A percentile compares a stretch with the other conserved stretches of the same genome.
phyloP scores from a whole-genome alignment of 2,797 vertebrate genomes.

The Helostoma temminkii region DNA sequence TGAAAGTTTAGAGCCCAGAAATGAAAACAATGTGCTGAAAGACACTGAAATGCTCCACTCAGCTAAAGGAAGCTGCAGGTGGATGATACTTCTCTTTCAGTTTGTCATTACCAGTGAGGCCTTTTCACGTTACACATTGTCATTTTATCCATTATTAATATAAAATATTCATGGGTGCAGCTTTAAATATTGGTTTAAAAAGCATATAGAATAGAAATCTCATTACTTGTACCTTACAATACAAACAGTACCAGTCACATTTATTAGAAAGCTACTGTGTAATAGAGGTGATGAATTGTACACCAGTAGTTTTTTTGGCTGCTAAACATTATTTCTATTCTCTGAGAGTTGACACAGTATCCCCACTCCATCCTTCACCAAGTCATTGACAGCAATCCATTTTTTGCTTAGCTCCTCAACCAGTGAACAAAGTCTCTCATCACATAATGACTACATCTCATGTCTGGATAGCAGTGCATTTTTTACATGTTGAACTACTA shows the following conservation, averaged over 20 bases:
- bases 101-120: neutral
- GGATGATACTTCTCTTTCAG: too few species aligned
- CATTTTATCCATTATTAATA: neutral
- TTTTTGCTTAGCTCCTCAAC: neutral
- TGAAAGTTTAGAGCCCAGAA: too few species aligned
- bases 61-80: too few species aligned
- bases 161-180: neutral
- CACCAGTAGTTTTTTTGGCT: too few species aligned
- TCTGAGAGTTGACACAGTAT: neutral
- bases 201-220: too few species aligned
- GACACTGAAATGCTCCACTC: too few species aligned
- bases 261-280: too few species aligned
- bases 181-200: neutral
- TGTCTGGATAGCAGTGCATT: neutral
- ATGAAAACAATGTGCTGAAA: too few species aligned
- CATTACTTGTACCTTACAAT: too few species aligned
- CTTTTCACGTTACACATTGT: neutral
- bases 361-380: neutral
- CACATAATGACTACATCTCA: neutral
- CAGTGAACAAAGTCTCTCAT: neutral
- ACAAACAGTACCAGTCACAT: too few species aligned
- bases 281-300: too few species aligned
- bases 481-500: constrained; percentile 11
- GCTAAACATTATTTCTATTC: neutral
- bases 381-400: neutral